Percentiles rank a stretch among this genome's conserved stretches.
phyloP scores from a whole-genome alignment of 2,888 invertebrate genomes.

The Acrobasis suavella region DNA sequence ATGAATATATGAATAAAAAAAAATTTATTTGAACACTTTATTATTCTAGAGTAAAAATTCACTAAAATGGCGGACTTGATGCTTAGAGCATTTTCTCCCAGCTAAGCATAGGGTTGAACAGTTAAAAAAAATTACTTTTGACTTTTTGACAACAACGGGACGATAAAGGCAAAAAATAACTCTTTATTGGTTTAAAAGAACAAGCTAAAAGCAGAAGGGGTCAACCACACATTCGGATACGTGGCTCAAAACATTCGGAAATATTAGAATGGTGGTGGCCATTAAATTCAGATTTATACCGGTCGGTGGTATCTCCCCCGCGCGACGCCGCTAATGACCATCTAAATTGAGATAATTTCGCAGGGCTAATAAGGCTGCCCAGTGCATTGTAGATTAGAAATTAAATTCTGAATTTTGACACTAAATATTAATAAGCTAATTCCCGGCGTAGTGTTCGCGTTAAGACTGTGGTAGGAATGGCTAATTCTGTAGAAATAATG shows the following conservation, averaged over 20 bases:
- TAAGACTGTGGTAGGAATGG: not conserved
- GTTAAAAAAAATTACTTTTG: too few species aligned
- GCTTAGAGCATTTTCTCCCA: too few species aligned
- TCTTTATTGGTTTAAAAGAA: not conserved
- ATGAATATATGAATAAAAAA: too few species aligned
- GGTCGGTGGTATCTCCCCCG: constrained; percentile 78
- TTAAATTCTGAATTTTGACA: constrained; percentile 33
- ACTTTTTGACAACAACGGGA: too few species aligned
- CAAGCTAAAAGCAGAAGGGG: constrained; percentile 22
- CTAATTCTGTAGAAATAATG: not conserved
- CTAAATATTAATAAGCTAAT: constrained; percentile 34
- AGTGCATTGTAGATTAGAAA: constrained; percentile 35
- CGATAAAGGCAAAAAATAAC: not conserved
- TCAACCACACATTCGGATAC: constrained; percentile 36
- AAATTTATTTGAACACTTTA: too few species aligned
- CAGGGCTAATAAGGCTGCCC: constrained; percentile 60
- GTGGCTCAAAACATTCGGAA: constrained; percentile 67
- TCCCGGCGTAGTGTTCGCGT: constrained; percentile 5
- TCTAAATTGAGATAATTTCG: constrained; percentile 82
- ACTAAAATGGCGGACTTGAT: too few species aligned
- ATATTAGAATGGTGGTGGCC: constrained; percentile 70
- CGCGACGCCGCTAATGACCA: constrained; percentile 81
- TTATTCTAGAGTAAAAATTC: too few species aligned
- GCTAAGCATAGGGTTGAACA: too few species aligned
- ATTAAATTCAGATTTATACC: constrained; percentile 81